Conservation (phyloP, 2,888 invertebrate species). For the Macaria notata region DNA sequence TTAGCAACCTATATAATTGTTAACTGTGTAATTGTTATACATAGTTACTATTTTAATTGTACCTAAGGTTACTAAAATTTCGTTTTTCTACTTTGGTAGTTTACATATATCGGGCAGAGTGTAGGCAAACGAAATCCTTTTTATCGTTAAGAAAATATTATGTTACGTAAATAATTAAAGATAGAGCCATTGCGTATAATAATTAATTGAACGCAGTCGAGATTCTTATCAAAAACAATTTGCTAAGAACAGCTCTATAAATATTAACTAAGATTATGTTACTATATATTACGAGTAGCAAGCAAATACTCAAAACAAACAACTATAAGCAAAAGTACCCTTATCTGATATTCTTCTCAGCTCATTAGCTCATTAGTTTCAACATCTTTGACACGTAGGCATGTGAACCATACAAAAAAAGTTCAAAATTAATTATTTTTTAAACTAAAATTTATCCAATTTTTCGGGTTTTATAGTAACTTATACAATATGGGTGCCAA, state of each 20-base stretch:
- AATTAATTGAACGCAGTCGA: constrained; percentile 27
- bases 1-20: no score
- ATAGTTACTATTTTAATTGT: no score
- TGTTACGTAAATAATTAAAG: background rate
- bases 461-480: no score
- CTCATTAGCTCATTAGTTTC: constrained; percentile 34
- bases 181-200: constrained; percentile 16
- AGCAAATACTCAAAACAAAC: constrained; percentile 33
- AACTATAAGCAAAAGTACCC: constrained; percentile 28
- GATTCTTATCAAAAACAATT: constrained; percentile 45
- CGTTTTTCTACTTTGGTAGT: no score
- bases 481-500: constrained; percentile 8
- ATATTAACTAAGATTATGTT: constrained; percentile 53
- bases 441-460: no score
- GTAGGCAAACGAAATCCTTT: no score
- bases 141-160: no score
- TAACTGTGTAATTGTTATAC: no score
- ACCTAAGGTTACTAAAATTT: no score
- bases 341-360: constrained; percentile 33
- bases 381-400: constrained; percentile 10
- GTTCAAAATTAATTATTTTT: no score
- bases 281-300: constrained; percentile 36
- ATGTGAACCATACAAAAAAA: background rate
- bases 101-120: no score
- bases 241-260: constrained; percentile 42